Conservation (phyloP, 2,888 invertebrate species). For the Dryocosmus kuriphilus region DNA sequence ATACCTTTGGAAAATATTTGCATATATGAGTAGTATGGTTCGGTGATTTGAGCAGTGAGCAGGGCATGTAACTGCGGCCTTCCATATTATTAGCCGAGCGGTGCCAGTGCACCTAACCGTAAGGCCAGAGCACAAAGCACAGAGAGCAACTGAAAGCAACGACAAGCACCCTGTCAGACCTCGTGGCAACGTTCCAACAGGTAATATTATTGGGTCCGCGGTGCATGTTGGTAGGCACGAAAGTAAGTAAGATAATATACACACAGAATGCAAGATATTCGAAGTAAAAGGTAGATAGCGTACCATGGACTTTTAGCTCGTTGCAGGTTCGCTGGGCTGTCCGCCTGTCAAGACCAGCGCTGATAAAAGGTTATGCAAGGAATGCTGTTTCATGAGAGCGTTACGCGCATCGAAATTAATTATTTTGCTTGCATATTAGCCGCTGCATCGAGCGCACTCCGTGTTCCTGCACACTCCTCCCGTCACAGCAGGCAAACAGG, state of each 20-base stretch:
- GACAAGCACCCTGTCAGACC: background rate
- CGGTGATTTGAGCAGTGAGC: too few species aligned
- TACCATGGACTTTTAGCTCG: constrained; percentile 52
- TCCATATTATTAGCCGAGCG: constrained; percentile 63
- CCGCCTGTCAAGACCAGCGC: constrained; percentile 66
- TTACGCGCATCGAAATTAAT: constrained; percentile 68
- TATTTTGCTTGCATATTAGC: constrained; percentile 62
- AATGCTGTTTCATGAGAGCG: constrained; percentile 72
- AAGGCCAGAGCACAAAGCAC: too few species aligned
- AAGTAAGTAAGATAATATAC: constrained; percentile 52
- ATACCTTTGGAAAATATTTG: too few species aligned
- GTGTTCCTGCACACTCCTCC: background rate
- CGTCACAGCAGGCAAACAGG: background rate
- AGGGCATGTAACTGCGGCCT: constrained; percentile 54
- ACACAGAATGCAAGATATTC: constrained; percentile 55
- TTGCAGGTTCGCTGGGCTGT: constrained; percentile 50
- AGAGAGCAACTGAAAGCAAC: background rate
- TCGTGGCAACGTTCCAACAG: background rate
- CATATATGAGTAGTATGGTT: too few species aligned
- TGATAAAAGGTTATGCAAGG: constrained; percentile 74
- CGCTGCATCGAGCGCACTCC: constrained; percentile 36
- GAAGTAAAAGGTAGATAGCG: constrained; percentile 56
- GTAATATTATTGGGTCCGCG: too few species aligned
- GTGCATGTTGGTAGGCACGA: background rate
- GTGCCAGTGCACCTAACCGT: background rate